phyloP scores from a whole-genome alignment of 2,113 vertebrate genomes.

The Pedetes capensis region DNA sequence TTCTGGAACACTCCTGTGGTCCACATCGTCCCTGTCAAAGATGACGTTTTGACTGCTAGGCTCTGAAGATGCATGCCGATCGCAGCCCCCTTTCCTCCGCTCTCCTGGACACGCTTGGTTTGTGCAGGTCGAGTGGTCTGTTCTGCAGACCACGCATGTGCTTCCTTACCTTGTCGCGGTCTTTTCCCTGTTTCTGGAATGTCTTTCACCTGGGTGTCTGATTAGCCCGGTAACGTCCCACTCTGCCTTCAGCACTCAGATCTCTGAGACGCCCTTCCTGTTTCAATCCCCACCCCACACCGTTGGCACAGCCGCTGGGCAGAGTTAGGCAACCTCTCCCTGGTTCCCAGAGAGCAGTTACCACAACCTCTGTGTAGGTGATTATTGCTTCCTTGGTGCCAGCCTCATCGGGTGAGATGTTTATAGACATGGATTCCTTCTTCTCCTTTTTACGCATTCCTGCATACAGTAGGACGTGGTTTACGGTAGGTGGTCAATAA shows the following conservation, averaged over 20 bases:
- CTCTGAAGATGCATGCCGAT: background rate
- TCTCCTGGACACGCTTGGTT: background rate
- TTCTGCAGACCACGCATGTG: background rate
- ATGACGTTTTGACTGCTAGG: background rate
- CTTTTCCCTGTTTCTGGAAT: background rate
- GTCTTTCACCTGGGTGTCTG: background rate
- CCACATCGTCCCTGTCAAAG: background rate
- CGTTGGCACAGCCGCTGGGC: background rate
- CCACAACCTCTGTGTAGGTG: background rate
- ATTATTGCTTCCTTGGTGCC: background rate
- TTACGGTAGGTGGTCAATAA: background rate
- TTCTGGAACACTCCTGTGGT: background rate
- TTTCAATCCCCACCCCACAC: background rate
- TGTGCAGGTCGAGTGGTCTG: background rate
- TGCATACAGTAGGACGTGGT: background rate
- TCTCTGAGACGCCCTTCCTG: background rate
- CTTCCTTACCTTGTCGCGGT: background rate
- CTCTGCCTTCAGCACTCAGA: background rate
- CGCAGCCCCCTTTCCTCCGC: background rate
- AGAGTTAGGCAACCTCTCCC: background rate
- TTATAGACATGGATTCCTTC: background rate
- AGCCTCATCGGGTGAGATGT: background rate
- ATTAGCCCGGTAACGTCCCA: background rate
- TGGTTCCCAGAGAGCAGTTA: background rate
- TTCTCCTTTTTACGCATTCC: background rate